Conservation (phyloP, 2,888 invertebrate species). For the Euplexia lucipara region DNA sequence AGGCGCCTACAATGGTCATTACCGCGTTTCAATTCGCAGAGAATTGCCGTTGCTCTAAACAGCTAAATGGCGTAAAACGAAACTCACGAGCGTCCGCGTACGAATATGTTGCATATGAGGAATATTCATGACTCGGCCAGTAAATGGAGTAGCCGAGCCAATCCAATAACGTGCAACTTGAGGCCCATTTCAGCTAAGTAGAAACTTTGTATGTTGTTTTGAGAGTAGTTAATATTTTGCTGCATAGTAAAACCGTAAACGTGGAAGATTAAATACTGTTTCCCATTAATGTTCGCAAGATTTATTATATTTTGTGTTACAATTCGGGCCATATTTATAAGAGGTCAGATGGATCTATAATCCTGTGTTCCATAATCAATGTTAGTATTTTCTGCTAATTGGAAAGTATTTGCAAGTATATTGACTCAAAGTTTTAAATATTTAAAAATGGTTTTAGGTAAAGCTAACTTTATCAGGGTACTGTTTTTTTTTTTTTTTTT, state of each 20-base stretch:
- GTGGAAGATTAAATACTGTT: conserved; percentile 19
- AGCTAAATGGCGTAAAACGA: conserved; percentile 84
- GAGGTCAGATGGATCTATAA: background rate
- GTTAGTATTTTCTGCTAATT: conserved; percentile 2
- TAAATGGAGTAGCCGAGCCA: conserved; percentile 75
- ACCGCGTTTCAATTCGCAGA: conserved; percentile 84
- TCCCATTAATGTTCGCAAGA: conserved; percentile 15
- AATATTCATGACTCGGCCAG: conserved; percentile 81
- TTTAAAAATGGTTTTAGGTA: background rate
- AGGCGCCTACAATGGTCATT: conserved; percentile 85
- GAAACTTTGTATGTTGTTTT: conserved; percentile 45
- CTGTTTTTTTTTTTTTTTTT: too few species aligned
- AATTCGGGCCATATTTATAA: conserved; percentile 19
- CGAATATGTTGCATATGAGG: conserved; percentile 78
- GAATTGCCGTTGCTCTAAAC: conserved; percentile 81
- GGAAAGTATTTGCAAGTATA: background rate
- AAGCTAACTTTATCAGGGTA: background rate
- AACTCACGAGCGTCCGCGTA: conserved; percentile 71
- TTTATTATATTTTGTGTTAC: conserved; percentile 7
- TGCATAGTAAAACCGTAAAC: conserved; percentile 30
- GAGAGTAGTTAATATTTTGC: conserved; percentile 27
- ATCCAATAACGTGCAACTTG: conserved; percentile 69
- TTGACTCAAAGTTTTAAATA: background rate
- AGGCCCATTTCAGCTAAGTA: conserved; percentile 64
- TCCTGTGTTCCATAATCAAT: background rate